phyloP scores from a whole-genome alignment of 23 tunicate species.

The Trididemnum miniatum region DNA sequence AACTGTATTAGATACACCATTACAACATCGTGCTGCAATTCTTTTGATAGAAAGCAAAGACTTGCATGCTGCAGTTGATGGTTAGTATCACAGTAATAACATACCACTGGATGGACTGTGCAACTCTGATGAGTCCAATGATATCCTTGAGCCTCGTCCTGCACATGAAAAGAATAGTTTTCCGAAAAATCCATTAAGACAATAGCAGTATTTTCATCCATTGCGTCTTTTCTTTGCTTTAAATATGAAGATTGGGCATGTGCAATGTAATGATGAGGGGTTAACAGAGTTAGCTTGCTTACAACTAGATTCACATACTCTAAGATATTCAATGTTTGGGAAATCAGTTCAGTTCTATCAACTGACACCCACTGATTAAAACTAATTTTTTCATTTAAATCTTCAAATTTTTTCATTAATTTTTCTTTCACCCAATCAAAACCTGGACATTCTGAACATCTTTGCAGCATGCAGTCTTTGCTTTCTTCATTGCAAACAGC shows the following conservation, averaged over 20 bases:
- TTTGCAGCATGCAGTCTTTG: constrained; percentile 6
- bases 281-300: background rate
- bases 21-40: too few relatives aligned
- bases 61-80: too few relatives aligned
- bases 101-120: constrained; percentile 14
- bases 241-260: background rate
- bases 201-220: background rate
- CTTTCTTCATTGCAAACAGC: background rate
- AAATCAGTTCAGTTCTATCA: background rate
- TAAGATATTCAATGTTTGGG: background rate
- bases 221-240: background rate
- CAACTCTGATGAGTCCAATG: background rate
- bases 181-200: background rate
- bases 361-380: background rate
- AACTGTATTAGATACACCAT: too few relatives aligned
- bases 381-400: too few relatives aligned
- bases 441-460: background rate
- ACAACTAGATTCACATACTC: background rate
- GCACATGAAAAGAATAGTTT: constrained; percentile 24
- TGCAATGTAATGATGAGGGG: background rate
- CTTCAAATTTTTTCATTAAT: constrained; percentile 10
- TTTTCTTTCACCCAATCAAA: background rate
- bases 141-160: constrained; percentile 27
- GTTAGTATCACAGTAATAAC: too few relatives aligned
- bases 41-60: too few relatives aligned